Conservation (phyloP, 2,888 invertebrate genomes). For the Amorpha juglandis region DNA sequence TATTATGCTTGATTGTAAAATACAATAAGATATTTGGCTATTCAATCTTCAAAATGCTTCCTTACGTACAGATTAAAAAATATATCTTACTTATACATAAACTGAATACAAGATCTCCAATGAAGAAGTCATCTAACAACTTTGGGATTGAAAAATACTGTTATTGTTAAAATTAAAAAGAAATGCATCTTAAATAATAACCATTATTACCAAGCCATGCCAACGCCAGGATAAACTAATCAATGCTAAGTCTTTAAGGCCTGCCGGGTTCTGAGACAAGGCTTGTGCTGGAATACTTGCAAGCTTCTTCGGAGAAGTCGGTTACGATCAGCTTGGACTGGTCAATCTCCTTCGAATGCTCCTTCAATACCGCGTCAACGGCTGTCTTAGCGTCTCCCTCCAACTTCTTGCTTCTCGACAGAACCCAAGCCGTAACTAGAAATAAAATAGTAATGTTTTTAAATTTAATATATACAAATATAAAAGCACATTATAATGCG, state of each 20-base stretch:
- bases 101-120: background rate
- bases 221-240: background rate
- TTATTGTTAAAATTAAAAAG: background rate
- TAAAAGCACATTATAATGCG: too few relatives aligned
- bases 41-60: background rate
- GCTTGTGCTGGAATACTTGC: conserved; percentile 61
- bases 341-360: conserved; percentile 62
- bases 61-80: background rate
- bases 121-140: background rate
- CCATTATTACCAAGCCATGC: background rate
- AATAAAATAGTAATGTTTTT: conserved; percentile 21
- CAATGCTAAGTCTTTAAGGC: conserved; percentile 37
- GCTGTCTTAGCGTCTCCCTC: conserved; percentile 64
- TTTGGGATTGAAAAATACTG: conserved; percentile 13
- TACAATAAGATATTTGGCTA: background rate
- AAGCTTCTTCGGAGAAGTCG: conserved; percentile 68
- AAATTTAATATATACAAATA: background rate
- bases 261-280: conserved; percentile 53
- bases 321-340: conserved; percentile 55
- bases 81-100: background rate
- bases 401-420: conserved; percentile 62
- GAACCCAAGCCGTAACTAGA: conserved; percentile 70
- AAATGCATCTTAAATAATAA: background rate
- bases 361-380: conserved; percentile 63
- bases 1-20: background rate